Evolutionary conservation across 2,797 vertebrate species (phyloP).

Genomic region (Natrix natrix): DNA sequence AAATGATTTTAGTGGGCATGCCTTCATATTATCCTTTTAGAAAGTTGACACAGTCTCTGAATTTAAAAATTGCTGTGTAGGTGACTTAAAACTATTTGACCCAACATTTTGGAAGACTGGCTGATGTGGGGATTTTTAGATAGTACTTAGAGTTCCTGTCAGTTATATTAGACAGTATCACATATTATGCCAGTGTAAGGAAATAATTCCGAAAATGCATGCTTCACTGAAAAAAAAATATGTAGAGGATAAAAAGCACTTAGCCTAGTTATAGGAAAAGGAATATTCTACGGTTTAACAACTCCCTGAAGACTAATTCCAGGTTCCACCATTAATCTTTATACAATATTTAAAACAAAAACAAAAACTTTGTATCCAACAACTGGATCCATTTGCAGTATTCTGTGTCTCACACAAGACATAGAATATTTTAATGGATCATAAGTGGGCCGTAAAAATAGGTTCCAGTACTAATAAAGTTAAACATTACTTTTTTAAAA

Average conservation of each 20-base stretch:
- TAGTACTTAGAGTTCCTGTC: background rate
- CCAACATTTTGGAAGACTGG: background rate
- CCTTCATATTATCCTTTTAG: background rate
- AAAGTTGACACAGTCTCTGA: rapidly evolving
- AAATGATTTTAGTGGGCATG: rapidly evolving
- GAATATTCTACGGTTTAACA: conserved; percentile 16
- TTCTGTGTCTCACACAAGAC: background rate
- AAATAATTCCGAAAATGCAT: background rate
- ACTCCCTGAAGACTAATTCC: background rate
- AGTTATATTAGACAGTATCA: background rate
- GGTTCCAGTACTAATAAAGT: background rate
- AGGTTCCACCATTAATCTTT: conserved; percentile 2
- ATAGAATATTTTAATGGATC: background rate
- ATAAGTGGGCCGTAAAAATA: background rate
- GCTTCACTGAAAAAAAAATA: background rate
- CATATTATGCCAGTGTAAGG: background rate
- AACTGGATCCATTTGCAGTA: background rate
- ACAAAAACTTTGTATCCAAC: background rate
- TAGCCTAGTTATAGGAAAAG: background rate
- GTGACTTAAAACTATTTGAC: background rate
- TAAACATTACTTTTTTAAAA: background rate
- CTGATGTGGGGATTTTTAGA: background rate
- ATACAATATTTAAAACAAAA: conserved; percentile 1
- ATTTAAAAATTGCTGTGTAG: background rate
- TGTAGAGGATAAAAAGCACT: background rate